Base-by-base conservation (phyloP, 2,797 vertebrate species). In the Naso thynnoides region DNA sequence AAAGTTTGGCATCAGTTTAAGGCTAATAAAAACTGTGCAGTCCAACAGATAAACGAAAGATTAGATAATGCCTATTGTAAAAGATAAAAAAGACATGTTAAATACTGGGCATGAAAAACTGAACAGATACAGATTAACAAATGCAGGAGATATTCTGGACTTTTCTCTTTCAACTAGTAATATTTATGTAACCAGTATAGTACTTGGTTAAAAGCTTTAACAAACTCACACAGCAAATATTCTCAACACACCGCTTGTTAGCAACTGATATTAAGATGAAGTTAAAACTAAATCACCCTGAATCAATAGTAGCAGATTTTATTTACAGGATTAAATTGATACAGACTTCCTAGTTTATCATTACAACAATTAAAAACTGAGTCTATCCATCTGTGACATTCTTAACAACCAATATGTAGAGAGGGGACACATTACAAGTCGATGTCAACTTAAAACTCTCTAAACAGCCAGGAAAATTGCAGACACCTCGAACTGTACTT, bases 271-370 rank as follows among this genome's bases (percentile, higher is more conserved):
- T 11, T 59, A 19, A 57, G 5, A 59, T 31, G 29, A 57, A 50
- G 48, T 58, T 48, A 42, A 68, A 78, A 55, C 5, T 2, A 39
- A 83, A 74, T 49, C 64, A 3, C 6, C 33, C 21, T 26, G 8
- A 19, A 19, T 56, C 11, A 70, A 52, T 21, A 64, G 54, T 4
- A 62, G 8, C n/a, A 1, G 16, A 13, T 61, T 53, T 33, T 33
- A 42, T 74, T 57, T 29, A 53, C 21, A 63, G 5, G 26, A 60
- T 62, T 14, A 47, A 21, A 55, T 21, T 1, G 16, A 44, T 18
- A 42, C 4, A 42, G 24, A 6, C 27, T 47, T 65, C 1, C 0
- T 8, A 38, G 47, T 62, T 41, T 49, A 18, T 5, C 33, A 36
- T 36, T 36, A 36, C 13, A 11, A 36, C 33, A 36, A 36, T 36